Base-by-base conservation (phyloP, 2,888 invertebrate species). In the Synergus gifuensis region DNA sequence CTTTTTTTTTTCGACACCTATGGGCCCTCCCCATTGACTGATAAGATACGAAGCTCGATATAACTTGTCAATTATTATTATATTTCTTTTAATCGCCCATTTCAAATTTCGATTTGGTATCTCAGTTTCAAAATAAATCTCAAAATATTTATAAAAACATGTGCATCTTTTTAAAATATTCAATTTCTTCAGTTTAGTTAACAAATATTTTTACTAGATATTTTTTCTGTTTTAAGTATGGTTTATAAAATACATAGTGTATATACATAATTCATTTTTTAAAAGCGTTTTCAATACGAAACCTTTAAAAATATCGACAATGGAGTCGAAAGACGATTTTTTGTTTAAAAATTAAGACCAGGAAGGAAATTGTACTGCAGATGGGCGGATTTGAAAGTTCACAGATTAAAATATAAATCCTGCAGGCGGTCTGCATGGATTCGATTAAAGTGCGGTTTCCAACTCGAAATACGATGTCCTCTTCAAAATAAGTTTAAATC, bases 381-480 rank as follows among this genome's bases (percentile, higher is more conserved):
- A 73, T 54, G 36, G 73, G 54, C 36, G 49, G 73, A 2, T 49
- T 36, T 36, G 16, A 73, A 73, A 73, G 54, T 73, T 73, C 73
- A 73, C 54, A 73, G 73, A 73, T 73, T 73, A 73, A 73, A 73
- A n/a, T 73, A 73, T 73, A 73, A 73, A 73, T 73, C 73, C 73
- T 73, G 28, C 73, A 49, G 73, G 73, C 28, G 36, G 54, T 54
- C 49, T 49, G 54, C 49, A 16, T 60, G 36, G 36, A 73, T 73
- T 73, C 49, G 49, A 73, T 73, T 73, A 73, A 73, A 73, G 28
- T 54, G 73, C 73, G 49, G 54, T 73, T 54, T 73, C 12, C 40
- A 73, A n/a, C 36, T 73, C 36, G 73, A 49, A 54, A 73, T 73
- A 36, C 36, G n/a, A 49, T 73, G 28, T 36, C 46, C 54, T 54